Evolutionary conservation across 1,140 invertebrate genomes (phyloP), one percentile per base, ranked within the genome.

Genomic region (Apis cerana): DNA sequence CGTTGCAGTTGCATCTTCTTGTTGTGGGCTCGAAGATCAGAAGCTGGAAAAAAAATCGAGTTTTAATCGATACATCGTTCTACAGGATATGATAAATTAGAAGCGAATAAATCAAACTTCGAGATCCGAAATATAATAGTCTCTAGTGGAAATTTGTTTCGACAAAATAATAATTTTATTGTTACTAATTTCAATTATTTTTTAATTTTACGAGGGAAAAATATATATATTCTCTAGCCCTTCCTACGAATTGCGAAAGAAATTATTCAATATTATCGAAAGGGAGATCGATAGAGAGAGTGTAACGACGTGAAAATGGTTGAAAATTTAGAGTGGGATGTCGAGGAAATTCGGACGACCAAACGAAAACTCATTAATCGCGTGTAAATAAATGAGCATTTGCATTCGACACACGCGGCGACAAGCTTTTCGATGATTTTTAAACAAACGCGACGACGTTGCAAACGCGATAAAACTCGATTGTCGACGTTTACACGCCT

Each of bases 1-100:
- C 96, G 93, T 71, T 97, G 95, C 54, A 94, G 91, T 82, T 85
- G 84, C 75, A 96, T 94, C 89, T 96, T 96, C 89, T 96, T 95
- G 85, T 95, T 95, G 82, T 95, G 95, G 74, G 94, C 91, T 82
- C 95, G 94, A 1, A 92, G 23, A 58, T 88, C 87, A 10, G 86
- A 50, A 12, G 52, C 87, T 88, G 83, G 68, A 86, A 83, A 86
- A 86, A 83, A 86, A 79, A 79, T 74, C n/a, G 23, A 68, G 43
- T n/a, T 27, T 19, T 23, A 8, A 21, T 27, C 15, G 2, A 7
- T 54, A 3, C 8, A 43, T 19, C 19, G 33, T 33, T 33, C 33
- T 0, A 33, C 33, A 43, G 33, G 33, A 43, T 7, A 7, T 7
- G 3, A 43, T 43, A 43, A 43, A 43, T 43, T 7, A 43, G 33